These are phyloP conservation scores for Tarsius wallacei DNA, from an alignment of 2,797 vertebrate species.

Conservation along the genomic window DNA sequence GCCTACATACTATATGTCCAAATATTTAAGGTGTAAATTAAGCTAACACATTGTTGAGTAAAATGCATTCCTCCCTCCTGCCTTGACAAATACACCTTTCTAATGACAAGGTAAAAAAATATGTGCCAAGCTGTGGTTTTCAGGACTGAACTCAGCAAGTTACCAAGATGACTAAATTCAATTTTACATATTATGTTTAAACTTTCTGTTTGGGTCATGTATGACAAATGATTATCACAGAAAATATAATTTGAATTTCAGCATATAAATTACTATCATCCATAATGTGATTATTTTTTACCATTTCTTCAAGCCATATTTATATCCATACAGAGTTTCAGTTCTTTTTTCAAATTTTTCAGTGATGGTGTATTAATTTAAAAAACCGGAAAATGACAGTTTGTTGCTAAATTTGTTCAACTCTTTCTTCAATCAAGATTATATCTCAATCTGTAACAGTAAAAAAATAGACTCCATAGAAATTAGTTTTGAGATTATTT, in stretches of 20 bases:
- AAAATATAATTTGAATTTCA: slow-evolving; percentile 73
- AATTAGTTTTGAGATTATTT: slow-evolving; percentile 62
- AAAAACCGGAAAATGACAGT: slow-evolving; percentile 21
- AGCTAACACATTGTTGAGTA: slow-evolving; percentile 50
- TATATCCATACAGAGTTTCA: slow-evolving; percentile 43
- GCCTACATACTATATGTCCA: background rate
- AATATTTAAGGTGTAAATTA: slow-evolving; percentile 56
- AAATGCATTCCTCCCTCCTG: slow-evolving; percentile 42
- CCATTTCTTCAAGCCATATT: slow-evolving; percentile 59
- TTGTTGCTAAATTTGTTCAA: slow-evolving; percentile 54
- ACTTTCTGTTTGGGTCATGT: slow-evolving; percentile 49
- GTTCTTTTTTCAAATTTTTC: background rate
- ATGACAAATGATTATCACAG: slow-evolving; percentile 51
- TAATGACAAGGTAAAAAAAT: slow-evolving; percentile 53
- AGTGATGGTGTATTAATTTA: slow-evolving; percentile 29
- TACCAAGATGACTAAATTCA: slow-evolving; percentile 40
- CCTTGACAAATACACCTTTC: slow-evolving; percentile 47
- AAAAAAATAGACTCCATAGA: background rate
- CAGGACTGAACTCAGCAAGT: slow-evolving; percentile 37
- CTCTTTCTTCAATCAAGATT: slow-evolving; percentile 68
- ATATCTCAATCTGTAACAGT: background rate
- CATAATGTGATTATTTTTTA: background rate
- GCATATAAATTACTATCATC: slow-evolving; percentile 4
- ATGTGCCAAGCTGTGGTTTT: slow-evolving; percentile 60
- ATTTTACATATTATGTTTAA: slow-evolving; percentile 53